phyloP scores from a whole-genome alignment of 2,113 vertebrate genomes.

The Mormoops blainvillei region DNA sequence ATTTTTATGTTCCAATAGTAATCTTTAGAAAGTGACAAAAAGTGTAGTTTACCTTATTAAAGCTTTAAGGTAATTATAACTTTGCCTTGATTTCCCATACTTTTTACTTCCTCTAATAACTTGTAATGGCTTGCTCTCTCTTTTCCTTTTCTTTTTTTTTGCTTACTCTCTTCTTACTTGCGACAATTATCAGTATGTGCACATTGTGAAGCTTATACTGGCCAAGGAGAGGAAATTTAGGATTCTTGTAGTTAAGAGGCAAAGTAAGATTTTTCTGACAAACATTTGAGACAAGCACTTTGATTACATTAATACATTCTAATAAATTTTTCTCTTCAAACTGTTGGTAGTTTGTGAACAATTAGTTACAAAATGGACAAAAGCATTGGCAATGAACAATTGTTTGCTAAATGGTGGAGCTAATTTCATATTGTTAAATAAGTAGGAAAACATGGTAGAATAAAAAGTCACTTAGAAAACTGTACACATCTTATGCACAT shows the following conservation, averaged over 20 bases:
- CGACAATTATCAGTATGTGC: background rate
- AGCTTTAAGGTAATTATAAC: background rate
- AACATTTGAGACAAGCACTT: slow-evolving; percentile 1
- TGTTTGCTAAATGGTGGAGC: background rate
- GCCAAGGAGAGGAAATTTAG: background rate
- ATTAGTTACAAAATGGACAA: slow-evolving; percentile 23
- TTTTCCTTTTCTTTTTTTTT: background rate
- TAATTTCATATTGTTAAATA: slow-evolving; percentile 45
- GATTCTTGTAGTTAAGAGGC: slow-evolving; percentile 20
- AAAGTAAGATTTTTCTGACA: slow-evolving; percentile 31
- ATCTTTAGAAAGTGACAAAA: background rate
- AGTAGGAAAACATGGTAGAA: background rate
- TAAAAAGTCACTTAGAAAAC: slow-evolving; percentile 37
- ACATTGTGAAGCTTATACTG: slow-evolving; percentile 16
- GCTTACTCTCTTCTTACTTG: background rate
- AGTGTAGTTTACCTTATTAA: slow-evolving; percentile 6
- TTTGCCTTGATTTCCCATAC: slow-evolving; percentile 15
- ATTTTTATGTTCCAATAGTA: background rate
- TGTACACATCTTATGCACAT: background rate
- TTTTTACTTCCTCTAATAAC: slow-evolving; percentile 17
- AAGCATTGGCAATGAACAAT: background rate
- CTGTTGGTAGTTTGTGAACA: background rate
- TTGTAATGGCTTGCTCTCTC: slow-evolving; percentile 22
- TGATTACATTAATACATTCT: background rate
- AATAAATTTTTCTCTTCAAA: slow-evolving; percentile 26